Percentiles rank a stretch among this genome's conserved stretches.
These are phyloP conservation scores for Melinopterus prodromus DNA, from an alignment of 2,888 invertebrate species.

Conservation along the genomic window DNA sequence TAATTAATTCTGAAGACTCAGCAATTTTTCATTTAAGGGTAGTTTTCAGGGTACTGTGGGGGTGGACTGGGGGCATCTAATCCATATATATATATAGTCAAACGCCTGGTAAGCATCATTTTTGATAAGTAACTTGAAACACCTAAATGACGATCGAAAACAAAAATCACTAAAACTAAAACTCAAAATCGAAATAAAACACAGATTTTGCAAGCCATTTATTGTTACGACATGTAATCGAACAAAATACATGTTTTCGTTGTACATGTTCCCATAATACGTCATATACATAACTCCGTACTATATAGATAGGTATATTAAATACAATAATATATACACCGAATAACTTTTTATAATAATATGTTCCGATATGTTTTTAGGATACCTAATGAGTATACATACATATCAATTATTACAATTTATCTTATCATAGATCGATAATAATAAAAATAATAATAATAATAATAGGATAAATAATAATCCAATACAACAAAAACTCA, in stretches of 20 bases:
- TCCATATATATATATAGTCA: too few species aligned
- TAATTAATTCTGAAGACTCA: too few species aligned
- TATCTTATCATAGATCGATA: neutral
- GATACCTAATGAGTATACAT: neutral
- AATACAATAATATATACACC: neutral
- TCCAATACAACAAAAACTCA: neutral
- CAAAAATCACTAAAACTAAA: too few species aligned
- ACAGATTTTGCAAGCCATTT: neutral
- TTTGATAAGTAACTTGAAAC: too few species aligned
- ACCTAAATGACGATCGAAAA: too few species aligned
- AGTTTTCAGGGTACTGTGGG: too few species aligned
- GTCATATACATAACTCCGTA: neutral
- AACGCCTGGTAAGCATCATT: too few species aligned
- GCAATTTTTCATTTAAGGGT: too few species aligned
- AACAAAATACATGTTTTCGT: neutral
- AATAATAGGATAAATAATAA: neutral
- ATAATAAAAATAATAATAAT: too few species aligned
- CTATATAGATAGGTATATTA: neutral
- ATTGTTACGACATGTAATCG: neutral
- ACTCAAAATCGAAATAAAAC: neutral
- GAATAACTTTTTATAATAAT: neutral
- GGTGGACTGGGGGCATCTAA: too few species aligned
- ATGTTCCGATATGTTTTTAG: neutral
- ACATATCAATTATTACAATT: neutral
- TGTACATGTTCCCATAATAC: neutral